Percentiles rank a stretch among this genome's conserved stretches.
Conservation (phyloP, 1,140 invertebrate species). For the Heliconius nattereri region DNA sequence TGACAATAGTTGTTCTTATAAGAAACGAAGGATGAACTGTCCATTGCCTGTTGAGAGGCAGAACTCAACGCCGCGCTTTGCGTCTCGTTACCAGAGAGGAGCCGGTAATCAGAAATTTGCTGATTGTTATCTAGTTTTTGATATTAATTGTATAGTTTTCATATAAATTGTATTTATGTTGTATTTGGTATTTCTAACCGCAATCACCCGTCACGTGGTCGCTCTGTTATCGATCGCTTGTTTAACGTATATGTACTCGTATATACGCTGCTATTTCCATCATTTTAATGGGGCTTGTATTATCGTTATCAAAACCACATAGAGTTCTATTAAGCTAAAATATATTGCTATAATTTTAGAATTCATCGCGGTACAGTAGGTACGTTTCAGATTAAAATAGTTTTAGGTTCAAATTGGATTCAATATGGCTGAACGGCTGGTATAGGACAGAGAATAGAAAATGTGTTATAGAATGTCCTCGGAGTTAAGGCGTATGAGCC, state of each 20-base stretch:
- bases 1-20: too few species aligned
- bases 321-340: neutral
- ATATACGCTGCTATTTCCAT: neutral
- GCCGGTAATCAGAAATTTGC: too few species aligned
- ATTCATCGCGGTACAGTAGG: neutral
- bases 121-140: too few species aligned
- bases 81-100: too few species aligned
- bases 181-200: constrained; percentile 1
- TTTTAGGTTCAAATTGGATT: neutral
- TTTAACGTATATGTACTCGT: neutral
- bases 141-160: too few species aligned
- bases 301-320: constrained; percentile 9
- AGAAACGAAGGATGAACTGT: too few species aligned
- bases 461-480: too few species aligned
- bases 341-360: neutral
- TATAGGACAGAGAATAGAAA: too few species aligned
- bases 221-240: constrained; percentile 18
- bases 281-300: constrained; percentile 13
- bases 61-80: too few species aligned
- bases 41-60: too few species aligned
- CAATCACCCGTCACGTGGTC: neutral
- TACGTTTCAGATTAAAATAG: neutral
- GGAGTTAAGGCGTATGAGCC: too few species aligned
- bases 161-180: neutral
- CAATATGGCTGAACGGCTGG: too few species aligned